Conservation (phyloP, 2,797 vertebrate genomes). For the Trachurus trachurus region DNA sequence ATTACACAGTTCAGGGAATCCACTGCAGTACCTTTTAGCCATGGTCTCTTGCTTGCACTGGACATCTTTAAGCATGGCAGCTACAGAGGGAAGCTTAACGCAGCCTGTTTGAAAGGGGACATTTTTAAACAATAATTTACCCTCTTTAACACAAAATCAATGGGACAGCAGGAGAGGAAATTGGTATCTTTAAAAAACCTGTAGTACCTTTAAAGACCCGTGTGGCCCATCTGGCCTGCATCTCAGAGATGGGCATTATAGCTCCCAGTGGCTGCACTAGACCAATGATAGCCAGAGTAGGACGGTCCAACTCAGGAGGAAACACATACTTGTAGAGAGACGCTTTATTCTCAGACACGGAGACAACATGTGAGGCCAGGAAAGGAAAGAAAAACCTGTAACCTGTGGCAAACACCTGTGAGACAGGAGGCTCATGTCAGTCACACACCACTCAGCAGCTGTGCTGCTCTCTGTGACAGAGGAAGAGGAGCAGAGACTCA, state of each 20-base stretch:
- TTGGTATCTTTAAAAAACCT: neutral
- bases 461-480: too few species aligned
- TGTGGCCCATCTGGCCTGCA: slow-evolving; percentile 87
- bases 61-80: slow-evolving; percentile 81
- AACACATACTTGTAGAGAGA: slow-evolving; percentile 87
- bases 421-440: neutral
- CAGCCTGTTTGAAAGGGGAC: slow-evolving; percentile 65
- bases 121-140: neutral
- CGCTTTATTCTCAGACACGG: slow-evolving; percentile 79
- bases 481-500: too few species aligned
- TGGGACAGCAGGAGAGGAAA: neutral
- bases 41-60: slow-evolving; percentile 75
- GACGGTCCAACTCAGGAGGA: slow-evolving; percentile 79
- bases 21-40: slow-evolving; percentile 71
- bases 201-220: slow-evolving; percentile 87
- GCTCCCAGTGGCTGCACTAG: slow-evolving; percentile 87
- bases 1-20: neutral
- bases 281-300: slow-evolving; percentile 86
- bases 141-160: neutral
- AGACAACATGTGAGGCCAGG: slow-evolving; percentile 77
- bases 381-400: slow-evolving; percentile 88
- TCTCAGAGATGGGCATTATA: slow-evolving; percentile 88
- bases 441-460: neutral
- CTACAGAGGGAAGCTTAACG: slow-evolving; percentile 79
- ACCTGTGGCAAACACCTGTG: slow-evolving; percentile 88